phyloP scores from a whole-genome alignment of 2,888 invertebrate genomes.

The Volucella bombylans region DNA sequence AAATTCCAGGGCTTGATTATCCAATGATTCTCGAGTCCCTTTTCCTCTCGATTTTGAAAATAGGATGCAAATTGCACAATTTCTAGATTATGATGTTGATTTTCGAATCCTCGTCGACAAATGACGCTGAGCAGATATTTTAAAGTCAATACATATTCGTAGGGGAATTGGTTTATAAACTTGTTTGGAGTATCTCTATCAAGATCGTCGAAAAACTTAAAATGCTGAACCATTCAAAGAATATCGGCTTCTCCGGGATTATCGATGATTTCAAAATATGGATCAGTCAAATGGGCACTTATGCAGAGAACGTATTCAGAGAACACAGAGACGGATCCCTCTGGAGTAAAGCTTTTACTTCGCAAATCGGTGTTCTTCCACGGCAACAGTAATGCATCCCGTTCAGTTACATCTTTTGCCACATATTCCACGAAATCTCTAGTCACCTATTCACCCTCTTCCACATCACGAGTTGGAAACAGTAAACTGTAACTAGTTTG shows the following conservation, averaged over 20 bases:
- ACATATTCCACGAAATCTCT: conserved; percentile 90
- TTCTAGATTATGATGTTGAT: conserved; percentile 83
- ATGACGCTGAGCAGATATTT: conserved; percentile 92
- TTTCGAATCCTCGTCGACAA: conserved; percentile 85
- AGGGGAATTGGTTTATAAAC: conserved; percentile 95
- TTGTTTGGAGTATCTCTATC: conserved; percentile 85
- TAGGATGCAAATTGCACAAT: conserved; percentile 90
- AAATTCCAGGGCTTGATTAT: conserved; percentile 97
- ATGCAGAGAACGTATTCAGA: conserved; percentile 89
- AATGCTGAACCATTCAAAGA: conserved; percentile 91
- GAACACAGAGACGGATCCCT: conserved; percentile 85
- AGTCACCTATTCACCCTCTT: conserved; percentile 87
- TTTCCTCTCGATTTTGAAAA: conserved; percentile 88
- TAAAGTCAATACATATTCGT: conserved; percentile 93
- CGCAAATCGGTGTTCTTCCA: conserved; percentile 87
- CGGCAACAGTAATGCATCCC: conserved; percentile 88
- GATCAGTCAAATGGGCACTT: conserved; percentile 86
- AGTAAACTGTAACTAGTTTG: conserved; percentile 89
- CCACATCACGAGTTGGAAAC: conserved; percentile 88
- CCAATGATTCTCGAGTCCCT: conserved; percentile 92
- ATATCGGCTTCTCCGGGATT: conserved; percentile 89
- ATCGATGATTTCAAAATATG: conserved; percentile 88
- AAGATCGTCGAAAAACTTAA: conserved; percentile 88
- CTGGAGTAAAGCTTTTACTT: conserved; percentile 84
- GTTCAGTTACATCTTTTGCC: conserved; percentile 83